Conservation (phyloP, 2,113 vertebrate species). For the Synodontis membranacea region DNA sequence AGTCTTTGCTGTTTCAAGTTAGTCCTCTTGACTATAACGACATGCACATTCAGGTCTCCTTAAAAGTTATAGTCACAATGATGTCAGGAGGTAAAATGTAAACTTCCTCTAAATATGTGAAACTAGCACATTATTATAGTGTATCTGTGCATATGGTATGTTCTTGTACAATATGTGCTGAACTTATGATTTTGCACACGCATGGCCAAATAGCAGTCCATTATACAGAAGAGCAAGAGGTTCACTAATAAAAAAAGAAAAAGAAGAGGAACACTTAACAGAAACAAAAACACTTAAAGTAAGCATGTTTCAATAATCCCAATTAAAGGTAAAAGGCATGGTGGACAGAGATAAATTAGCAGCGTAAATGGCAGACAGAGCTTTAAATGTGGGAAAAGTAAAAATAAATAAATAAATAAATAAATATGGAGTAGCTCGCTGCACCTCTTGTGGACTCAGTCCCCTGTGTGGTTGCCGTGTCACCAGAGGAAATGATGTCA, state of each 20-base stretch:
- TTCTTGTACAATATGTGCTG: background rate
- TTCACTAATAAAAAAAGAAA: background rate
- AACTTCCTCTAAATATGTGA: background rate
- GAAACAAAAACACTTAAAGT: background rate
- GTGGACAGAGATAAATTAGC: background rate
- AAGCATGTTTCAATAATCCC: background rate
- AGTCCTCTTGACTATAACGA: background rate
- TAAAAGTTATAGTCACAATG: background rate
- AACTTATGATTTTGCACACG: background rate
- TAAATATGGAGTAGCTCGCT: background rate
- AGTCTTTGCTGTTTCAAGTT: background rate
- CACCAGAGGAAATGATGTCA: slow-evolving; percentile 74
- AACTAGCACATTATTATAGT: background rate
- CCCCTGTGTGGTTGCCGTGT: slow-evolving; percentile 57
- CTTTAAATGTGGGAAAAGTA: background rate
- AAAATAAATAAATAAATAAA: background rate
- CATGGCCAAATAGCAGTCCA: background rate
- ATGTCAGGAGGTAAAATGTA: background rate
- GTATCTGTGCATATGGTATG: background rate
- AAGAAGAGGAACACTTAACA: background rate
- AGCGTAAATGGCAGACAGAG: background rate
- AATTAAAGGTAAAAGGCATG: background rate
- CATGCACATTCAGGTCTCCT: background rate
- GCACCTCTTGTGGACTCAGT: background rate
- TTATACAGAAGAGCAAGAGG: background rate